phyloP scores from a whole-genome alignment of 1,140 invertebrate genomes.

The Bilobella aurantiaca region DNA sequence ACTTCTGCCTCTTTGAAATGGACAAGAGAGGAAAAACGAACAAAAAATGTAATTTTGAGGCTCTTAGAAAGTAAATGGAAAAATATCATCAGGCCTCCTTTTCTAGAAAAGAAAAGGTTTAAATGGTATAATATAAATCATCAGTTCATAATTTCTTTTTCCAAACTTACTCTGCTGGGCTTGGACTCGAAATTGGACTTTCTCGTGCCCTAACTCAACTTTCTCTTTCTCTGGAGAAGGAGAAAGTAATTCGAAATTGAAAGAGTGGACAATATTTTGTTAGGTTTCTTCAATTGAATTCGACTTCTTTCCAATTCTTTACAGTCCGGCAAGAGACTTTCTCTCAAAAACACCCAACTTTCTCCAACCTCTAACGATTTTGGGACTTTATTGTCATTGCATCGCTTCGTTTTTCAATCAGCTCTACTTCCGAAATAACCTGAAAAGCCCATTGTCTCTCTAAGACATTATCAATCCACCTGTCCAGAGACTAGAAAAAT shows the following conservation, averaged over 20 bases:
- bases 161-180: background rate
- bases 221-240: too few relatives aligned
- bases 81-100: conserved; percentile 1
- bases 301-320: conserved; percentile 2
- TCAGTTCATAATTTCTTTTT: conserved; percentile 6
- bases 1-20: too few relatives aligned
- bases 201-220: too few relatives aligned
- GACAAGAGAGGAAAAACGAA: background rate
- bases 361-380: background rate
- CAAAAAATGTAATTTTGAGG: background rate
- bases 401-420: background rate
- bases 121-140: conserved; percentile 10
- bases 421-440: background rate
- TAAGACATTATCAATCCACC: background rate
- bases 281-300: conserved; percentile 7
- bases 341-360: background rate
- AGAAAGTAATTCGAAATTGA: conserved; percentile 7
- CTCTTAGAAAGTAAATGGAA: background rate
- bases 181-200: background rate
- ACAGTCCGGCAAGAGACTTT: background rate
- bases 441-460: background rate
- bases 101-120: background rate
- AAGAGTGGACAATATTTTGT: conserved; percentile 8
- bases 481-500: background rate
- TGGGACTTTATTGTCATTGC: background rate